Percentiles rank a stretch among this genome's conserved stretches.
Evolutionary conservation across 64 coral and sea anemone genomes (phyloP).

Genomic region (Exaiptasia diaphana): DNA sequence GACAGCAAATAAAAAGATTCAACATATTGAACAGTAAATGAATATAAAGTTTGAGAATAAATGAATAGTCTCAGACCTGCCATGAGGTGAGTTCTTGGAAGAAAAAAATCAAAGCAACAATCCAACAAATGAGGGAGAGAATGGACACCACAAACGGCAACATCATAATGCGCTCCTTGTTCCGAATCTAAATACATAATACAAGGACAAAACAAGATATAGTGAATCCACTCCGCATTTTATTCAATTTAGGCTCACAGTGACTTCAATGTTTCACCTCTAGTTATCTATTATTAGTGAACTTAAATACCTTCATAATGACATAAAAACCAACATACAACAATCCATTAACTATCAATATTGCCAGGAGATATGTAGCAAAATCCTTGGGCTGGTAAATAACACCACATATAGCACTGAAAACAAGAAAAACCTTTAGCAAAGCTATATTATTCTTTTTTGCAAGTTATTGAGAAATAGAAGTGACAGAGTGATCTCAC

Average conservation of each 20-base stretch:
- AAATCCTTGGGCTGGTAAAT: slow-evolving; percentile 79
- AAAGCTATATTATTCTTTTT: no score
- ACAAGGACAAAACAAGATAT: not conserved
- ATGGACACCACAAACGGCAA: slow-evolving; percentile 52
- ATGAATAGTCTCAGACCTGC: slow-evolving; percentile 72
- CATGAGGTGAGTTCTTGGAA: slow-evolving; percentile 77
- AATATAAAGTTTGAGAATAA: no score
- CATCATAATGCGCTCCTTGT: slow-evolving; percentile 60
- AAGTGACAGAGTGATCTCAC: not conserved
- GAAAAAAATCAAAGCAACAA: slow-evolving; percentile 78
- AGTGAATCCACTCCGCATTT: not conserved
- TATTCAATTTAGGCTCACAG: no score
- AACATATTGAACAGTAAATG: no score
- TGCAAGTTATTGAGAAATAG: no score
- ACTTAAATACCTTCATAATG: slow-evolving; percentile 80
- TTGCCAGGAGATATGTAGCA: slow-evolving; percentile 89
- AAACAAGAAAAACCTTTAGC: not conserved
- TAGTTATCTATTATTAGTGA: no score
- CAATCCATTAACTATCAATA: slow-evolving; percentile 94
- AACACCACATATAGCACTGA: slow-evolving; percentile 88
- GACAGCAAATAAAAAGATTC: no score
- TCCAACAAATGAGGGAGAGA: slow-evolving; percentile 68
- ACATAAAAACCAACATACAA: slow-evolving; percentile 96
- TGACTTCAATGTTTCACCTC: no score
- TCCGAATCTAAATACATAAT: slow-evolving; percentile 53